Conservation (phyloP, 2,113 vertebrate species). For the Solea solea region DNA sequence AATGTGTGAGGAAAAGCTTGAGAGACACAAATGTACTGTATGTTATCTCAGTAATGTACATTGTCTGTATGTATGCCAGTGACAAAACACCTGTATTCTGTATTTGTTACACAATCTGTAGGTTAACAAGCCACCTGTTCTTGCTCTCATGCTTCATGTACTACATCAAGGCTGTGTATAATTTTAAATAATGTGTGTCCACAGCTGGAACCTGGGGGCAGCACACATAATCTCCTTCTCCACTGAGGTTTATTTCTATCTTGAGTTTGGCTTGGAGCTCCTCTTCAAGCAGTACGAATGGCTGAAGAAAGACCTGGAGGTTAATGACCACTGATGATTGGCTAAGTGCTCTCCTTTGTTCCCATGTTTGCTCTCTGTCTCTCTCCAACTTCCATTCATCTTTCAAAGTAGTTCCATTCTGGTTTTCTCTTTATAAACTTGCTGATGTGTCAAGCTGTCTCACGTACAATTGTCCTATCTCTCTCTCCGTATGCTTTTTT, state of each 20-base stretch:
- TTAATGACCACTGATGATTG: constrained; percentile 45
- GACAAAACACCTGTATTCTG: too few species aligned
- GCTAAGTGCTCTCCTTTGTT: constrained; percentile 25
- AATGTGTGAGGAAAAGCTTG: too few species aligned
- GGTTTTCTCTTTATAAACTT: not conserved
- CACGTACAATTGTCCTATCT: not conserved
- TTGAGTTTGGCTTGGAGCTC: constrained; percentile 82
- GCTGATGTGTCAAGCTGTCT: not conserved
- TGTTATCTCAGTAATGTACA: too few species aligned
- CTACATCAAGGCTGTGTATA: constrained; percentile 22
- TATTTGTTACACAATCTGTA: too few species aligned
- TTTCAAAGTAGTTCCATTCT: not conserved
- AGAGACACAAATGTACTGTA: too few species aligned
- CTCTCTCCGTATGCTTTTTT: not conserved
- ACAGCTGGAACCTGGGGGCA: constrained; percentile 88
- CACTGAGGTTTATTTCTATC: constrained; percentile 90
- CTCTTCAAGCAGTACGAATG: constrained; percentile 86
- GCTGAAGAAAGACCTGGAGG: constrained; percentile 87
- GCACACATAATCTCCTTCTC: constrained; percentile 90
- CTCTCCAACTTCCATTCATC: not conserved
- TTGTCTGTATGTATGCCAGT: too few species aligned
- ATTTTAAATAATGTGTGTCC: constrained; percentile 55
- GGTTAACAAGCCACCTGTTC: constrained; percentile 31
- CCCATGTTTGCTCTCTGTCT: not conserved
- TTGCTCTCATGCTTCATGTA: constrained; percentile 20